Evolutionary conservation across 2,113 vertebrate genomes (phyloP).

Genomic region (Pristiophorus japonicus): DNA sequence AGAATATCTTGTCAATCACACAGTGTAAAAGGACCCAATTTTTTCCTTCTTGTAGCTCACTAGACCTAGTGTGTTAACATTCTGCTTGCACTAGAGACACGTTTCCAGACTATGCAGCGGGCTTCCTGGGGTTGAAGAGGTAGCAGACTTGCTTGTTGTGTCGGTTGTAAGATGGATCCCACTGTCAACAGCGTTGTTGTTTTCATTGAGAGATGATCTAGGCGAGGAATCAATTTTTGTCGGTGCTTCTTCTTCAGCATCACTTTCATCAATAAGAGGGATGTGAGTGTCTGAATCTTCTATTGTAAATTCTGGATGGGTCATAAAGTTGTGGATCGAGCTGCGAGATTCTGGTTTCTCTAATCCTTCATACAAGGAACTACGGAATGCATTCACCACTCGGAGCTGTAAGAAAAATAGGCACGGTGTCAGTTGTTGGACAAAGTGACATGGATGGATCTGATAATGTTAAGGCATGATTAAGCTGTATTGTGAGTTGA

Average conservation of each 20-base stretch:
- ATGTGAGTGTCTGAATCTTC: constrained; percentile 99
- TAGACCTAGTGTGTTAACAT: constrained; percentile 57
- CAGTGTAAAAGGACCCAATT: constrained; percentile 71
- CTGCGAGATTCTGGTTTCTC: constrained; percentile 92
- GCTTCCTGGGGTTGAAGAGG: constrained; percentile 85
- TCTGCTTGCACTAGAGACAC: constrained; percentile 83
- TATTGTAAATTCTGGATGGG: constrained; percentile 97
- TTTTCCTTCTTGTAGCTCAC: constrained; percentile 50
- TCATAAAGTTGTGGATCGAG: constrained; percentile 99
- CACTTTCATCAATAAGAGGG: constrained; percentile 96
- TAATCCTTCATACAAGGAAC: constrained; percentile 95
- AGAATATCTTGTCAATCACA: constrained; percentile 68
- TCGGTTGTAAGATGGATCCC: constrained; percentile 87
- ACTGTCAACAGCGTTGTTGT: constrained; percentile 97
- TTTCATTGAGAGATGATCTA: constrained; percentile 91
- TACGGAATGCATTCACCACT: constrained; percentile 99
- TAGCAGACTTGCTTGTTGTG: constrained; percentile 83
- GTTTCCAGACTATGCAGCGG: constrained; percentile 99
- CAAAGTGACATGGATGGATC: background rate
- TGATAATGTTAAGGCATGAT: constrained; percentile 45
- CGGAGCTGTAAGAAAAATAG: constrained; percentile 72
- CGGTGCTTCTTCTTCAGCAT: constrained; percentile 92
- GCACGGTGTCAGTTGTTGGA: background rate
- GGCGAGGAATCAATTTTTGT: constrained; percentile 85
- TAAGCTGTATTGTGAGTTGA: constrained; percentile 61